phyloP scores from a whole-genome alignment of 2,888 invertebrate species.

The Metallyticus violacea region DNA sequence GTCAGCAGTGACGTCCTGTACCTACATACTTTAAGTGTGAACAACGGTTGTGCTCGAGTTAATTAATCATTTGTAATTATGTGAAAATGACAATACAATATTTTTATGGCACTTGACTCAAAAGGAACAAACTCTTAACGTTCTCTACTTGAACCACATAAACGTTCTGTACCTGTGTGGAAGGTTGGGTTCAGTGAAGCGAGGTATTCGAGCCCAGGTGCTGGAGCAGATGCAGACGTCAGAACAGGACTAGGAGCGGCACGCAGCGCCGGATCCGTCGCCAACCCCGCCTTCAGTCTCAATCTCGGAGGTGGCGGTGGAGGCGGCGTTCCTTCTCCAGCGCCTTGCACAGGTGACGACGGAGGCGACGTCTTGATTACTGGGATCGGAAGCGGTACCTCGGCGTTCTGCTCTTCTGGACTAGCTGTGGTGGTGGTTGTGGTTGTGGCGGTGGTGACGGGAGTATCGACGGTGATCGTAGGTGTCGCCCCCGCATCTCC shows the following conservation, averaged over 20 bases:
- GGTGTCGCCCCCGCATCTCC: conserved; percentile 17
- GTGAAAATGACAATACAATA: no score
- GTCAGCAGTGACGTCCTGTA: no score
- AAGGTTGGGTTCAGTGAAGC: conserved; percentile 51
- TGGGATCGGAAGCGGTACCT: conserved; percentile 37
- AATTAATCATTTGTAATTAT: no score
- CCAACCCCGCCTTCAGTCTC: conserved; percentile 73
- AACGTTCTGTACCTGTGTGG: conserved; percentile 50
- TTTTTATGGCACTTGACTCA: no score
- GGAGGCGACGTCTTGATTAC: conserved; percentile 33
- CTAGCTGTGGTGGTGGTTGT: conserved; percentile 15
- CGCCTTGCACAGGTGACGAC: conserved; percentile 14
- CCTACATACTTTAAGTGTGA: no score
- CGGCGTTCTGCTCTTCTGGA: neutral
- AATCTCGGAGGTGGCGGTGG: conserved; percentile 55
- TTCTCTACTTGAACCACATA: no score
- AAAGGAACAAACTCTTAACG: no score
- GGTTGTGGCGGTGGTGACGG: conserved; percentile 20
- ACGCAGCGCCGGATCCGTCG: conserved; percentile 77
- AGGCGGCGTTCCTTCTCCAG: conserved; percentile 14
- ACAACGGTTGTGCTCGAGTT: no score
- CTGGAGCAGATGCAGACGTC: neutral
- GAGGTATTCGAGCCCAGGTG: conserved; percentile 49
- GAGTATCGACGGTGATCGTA: conserved; percentile 30
- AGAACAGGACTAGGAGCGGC: conserved; percentile 36